phyloP scores from a whole-genome alignment of 2,797 vertebrate species.

The Spinus pinus region DNA sequence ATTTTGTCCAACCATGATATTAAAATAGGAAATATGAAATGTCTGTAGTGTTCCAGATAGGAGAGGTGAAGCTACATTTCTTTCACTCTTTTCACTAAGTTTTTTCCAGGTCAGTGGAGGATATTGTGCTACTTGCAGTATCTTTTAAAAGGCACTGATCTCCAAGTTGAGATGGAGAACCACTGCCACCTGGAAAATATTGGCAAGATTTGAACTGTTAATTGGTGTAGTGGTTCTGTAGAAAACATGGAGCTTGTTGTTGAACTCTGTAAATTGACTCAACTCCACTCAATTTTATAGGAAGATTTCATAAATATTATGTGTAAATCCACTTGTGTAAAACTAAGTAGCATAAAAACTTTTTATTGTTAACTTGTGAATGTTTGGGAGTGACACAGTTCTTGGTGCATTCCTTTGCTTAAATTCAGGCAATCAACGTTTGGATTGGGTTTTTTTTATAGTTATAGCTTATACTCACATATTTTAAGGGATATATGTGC shows the following conservation, averaged over 20 bases:
- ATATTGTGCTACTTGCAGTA: neutral
- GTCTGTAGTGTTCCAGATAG: neutral
- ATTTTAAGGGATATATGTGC: neutral
- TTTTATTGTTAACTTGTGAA: neutral
- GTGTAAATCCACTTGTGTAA: neutral
- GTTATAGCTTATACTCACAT: neutral
- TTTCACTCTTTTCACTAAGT: neutral
- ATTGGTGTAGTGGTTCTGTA: neutral
- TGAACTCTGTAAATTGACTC: neutral
- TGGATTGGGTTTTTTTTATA: neutral
- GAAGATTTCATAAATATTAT: neutral
- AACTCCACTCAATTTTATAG: neutral
- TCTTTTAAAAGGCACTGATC: neutral
- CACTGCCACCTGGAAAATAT: neutral
- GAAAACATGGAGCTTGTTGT: neutral
- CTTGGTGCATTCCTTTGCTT: neutral
- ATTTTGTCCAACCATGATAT: neutral
- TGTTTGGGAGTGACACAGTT: neutral
- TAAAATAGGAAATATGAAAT: neutral
- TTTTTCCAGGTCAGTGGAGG: conserved; percentile 2
- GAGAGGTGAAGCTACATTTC: neutral
- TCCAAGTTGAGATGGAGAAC: neutral
- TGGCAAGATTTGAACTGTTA: conserved; percentile 9
- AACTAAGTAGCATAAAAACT: neutral
- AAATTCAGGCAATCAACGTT: neutral